A percentile compares a stretch with the other conserved stretches of the same genome.
Conservation (phyloP, 2,797 vertebrate genomes). For the Sardinella longiceps region DNA sequence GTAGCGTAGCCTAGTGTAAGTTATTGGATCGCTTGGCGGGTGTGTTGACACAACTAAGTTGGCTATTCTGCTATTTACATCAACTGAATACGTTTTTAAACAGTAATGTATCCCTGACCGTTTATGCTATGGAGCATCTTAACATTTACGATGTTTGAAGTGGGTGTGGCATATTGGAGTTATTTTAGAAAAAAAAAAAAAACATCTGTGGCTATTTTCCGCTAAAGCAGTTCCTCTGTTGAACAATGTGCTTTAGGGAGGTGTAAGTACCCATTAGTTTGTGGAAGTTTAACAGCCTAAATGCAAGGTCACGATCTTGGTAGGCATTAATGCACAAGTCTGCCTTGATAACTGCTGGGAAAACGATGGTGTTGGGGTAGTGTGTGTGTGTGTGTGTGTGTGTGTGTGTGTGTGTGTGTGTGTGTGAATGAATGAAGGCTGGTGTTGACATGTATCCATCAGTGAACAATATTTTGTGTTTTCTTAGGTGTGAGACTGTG, state of each 20-base stretch:
- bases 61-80: background rate
- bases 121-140: background rate
- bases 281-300: conserved; percentile 2
- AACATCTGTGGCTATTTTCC: background rate
- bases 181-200: background rate
- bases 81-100: too few relatives aligned
- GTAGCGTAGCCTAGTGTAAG: background rate
- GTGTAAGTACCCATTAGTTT: background rate
- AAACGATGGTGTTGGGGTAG: background rate
- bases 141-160: background rate
- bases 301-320: conserved; percentile 14
- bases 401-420: conserved; percentile 37
- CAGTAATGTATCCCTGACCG: background rate
- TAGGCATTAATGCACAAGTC: background rate
- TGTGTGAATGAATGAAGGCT: background rate
- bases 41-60: background rate
- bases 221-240: background rate
- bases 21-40: background rate
- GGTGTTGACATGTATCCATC: background rate
- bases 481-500: conserved; percentile 3
- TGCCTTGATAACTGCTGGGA: background rate
- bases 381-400: background rate
- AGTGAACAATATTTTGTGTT: background rate
- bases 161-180: background rate
- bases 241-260: background rate